Base-by-base conservation (phyloP, 2,888 invertebrate species). In the Drosophila melanocephala region DNA sequence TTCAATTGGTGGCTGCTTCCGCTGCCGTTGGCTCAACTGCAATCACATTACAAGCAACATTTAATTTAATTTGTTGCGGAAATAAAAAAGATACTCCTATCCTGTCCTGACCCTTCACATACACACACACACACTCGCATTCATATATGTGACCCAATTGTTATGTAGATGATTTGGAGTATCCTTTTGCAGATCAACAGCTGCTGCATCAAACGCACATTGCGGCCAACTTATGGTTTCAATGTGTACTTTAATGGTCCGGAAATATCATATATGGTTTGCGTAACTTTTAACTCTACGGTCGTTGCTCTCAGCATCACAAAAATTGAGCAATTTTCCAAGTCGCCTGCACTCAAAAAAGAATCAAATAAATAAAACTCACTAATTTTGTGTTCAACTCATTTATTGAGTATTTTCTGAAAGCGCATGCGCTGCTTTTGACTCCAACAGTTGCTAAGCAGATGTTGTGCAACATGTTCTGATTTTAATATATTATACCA, bases 41-140 rank as follows among this genome's bases (percentile, higher is more conserved):
- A 90, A 87, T 87, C 83, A 86, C 74, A 88, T 87, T 87, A 90
- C 86, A 90, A 83, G 87, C 79, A 69, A 90, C 89, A 90, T 90
- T 87, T 90, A 90, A 87, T 87, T 87, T 87, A 79, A 87, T 90
- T 87, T 88, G 79, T 70, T 78, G 75, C 71, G 89, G 81, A 87
- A 88, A 88, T 88, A 81, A 79, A 79, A 81, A 76, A 66, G 71
- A 80, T 82, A 71, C 72, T 67, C 16, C 7, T n/a, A 28, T 19
- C 5, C 26, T 51, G n/a, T 37, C 19, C 32, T 28, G 35, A 53
- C 30, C 37, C 47, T 33, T 33, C 12, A 51, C 26, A 47, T 22
- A 16, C 22, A 30, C 52, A 39, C 53, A 61, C 61, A 57, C 51
- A 39, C 26, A 47, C 39, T 16, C 53, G n/a, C 22, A 22, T 6